These are phyloP conservation scores for Portunus trituberculatus DNA, from an alignment of 1,140 invertebrate genomes.

Conservation along the genomic window DNA sequence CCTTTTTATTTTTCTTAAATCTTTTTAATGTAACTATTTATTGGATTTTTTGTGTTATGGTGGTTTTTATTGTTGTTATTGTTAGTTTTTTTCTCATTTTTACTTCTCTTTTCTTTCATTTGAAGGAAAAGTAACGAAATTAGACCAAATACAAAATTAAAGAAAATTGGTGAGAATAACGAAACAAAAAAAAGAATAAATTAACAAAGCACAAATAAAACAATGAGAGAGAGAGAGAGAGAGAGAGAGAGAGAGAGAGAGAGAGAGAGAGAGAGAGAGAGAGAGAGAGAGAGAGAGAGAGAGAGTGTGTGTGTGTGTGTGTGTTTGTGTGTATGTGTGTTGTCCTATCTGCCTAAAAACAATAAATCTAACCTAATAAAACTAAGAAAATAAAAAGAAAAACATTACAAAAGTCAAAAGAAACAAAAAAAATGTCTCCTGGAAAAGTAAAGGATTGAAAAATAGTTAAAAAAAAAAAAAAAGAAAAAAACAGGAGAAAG, in stretches of 20 bases:
- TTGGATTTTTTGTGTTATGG: neutral
- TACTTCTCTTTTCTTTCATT: neutral
- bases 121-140: neutral
- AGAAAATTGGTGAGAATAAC: neutral
- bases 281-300: no score
- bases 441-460: no score
- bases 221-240: neutral
- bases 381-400: no score
- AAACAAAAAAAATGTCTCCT: no score
- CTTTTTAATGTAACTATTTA: neutral
- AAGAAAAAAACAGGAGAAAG: neutral
- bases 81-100: neutral
- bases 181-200: neutral
- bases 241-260: neutral
- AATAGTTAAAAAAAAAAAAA: no score
- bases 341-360: no score
- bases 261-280: no score
- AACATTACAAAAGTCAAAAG: no score
- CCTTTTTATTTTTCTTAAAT: neutral
- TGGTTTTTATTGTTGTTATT: neutral
- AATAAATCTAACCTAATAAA: no score
- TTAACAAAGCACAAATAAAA: neutral
- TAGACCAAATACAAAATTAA: neutral
- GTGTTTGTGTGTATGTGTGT: no score
- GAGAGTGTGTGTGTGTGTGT: no score